Conservation (phyloP, 2,797 vertebrate genomes). For the Pangasius krempfi region DNA sequence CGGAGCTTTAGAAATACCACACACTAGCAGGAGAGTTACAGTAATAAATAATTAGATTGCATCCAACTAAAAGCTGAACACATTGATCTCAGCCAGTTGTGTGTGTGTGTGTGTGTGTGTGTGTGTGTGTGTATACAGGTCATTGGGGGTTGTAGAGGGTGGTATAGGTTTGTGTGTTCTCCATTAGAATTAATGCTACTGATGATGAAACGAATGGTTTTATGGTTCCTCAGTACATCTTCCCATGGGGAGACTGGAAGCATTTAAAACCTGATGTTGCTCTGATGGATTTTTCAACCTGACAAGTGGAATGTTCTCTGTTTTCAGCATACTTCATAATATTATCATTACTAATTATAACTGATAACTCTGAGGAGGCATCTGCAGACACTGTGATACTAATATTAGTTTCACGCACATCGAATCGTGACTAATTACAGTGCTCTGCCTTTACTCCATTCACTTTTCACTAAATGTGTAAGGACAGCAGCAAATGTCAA, state of each 20-base stretch:
- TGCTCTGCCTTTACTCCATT: not conserved
- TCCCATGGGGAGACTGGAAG: not conserved
- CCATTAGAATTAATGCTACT: slow-evolving; percentile 14
- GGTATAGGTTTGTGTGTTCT: slow-evolving; percentile 4
- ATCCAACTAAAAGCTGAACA: not conserved
- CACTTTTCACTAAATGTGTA: slow-evolving; percentile 7
- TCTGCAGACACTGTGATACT: not conserved
- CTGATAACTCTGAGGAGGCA: not conserved
- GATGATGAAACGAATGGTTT: not conserved
- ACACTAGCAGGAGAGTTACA: not conserved
- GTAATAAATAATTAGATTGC: not conserved
- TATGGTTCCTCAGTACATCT: not conserved
- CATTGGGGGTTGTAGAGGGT: not conserved
- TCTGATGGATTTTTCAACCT: slow-evolving; percentile 6
- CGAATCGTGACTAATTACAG: not conserved
- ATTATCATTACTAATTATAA: slow-evolving; percentile 2
- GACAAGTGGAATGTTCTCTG: slow-evolving; percentile 15
- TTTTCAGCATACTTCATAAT: slow-evolving; percentile 10
- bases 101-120: not conserved
- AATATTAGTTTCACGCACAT: not conserved
- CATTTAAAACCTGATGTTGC: slow-evolving; percentile 3
- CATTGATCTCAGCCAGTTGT: not conserved
- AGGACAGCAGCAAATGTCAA: not conserved
- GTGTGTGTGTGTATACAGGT: not conserved
- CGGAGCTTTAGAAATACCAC: not conserved